Percentiles rank a stretch among this genome's conserved stretches.
phyloP scores from a whole-genome alignment of 2,113 vertebrate genomes.

The Bombycilla garrulus region DNA sequence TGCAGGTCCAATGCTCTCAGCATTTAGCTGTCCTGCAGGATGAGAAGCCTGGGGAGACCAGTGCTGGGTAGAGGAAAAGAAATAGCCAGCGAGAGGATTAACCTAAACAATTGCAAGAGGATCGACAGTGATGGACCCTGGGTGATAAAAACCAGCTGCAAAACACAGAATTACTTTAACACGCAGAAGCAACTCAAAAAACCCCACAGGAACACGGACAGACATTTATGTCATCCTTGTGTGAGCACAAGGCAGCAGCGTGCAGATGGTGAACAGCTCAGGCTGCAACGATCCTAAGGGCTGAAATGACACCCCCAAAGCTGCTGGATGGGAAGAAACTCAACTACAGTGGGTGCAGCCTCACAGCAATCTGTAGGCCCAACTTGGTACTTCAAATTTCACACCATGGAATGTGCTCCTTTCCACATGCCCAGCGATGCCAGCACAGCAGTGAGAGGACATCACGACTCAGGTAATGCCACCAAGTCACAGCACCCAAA shows the following conservation, averaged over 20 bases:
- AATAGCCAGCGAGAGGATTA: neutral
- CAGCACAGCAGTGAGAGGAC: neutral
- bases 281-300: neutral
- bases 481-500: neutral
- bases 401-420: neutral
- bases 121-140: neutral
- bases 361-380: neutral
- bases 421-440: rapidly evolving
- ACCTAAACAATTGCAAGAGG: neutral
- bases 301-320: neutral
- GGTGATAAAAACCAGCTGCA: neutral
- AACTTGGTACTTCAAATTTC: neutral
- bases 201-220: neutral
- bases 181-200: neutral
- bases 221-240: neutral
- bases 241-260: neutral
- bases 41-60: neutral
- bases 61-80: neutral
- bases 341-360: neutral
- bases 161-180: neutral
- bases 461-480: neutral
- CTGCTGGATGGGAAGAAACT: neutral
- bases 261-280: neutral
- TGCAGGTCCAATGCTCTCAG: neutral
- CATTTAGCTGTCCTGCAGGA: neutral